Conservation (phyloP, 92 coral and sea anemone species). For the Plumapathes pennacea region DNA sequence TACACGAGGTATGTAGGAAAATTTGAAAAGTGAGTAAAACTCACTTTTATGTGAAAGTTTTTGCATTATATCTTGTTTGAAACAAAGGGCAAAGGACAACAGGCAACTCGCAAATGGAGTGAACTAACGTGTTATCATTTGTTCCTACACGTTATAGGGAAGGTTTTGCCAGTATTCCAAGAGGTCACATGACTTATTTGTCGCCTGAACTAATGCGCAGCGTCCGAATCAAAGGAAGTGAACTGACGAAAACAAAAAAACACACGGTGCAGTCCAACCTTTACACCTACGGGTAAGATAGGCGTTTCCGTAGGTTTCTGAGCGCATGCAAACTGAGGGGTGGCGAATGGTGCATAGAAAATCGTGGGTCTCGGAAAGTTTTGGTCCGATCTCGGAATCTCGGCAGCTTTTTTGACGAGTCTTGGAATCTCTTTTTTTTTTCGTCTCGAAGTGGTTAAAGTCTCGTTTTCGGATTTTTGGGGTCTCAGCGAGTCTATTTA, state of each 20-base stretch:
- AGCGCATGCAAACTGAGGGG: too few relatives aligned
- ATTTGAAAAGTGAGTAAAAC: too few relatives aligned
- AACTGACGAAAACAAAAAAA: conserved; percentile 52
- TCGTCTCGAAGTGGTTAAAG: background rate
- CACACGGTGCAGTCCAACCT: conserved; percentile 71
- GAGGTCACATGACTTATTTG: conserved; percentile 93
- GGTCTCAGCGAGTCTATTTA: too few relatives aligned
- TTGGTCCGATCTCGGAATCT: too few relatives aligned
- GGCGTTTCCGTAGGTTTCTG: too few relatives aligned
- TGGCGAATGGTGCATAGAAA: too few relatives aligned
- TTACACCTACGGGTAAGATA: conserved; percentile 84
- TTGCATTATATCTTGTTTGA: background rate
- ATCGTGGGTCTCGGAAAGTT: too few relatives aligned
- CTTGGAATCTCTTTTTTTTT: too few relatives aligned
- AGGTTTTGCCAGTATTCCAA: conserved; percentile 91
- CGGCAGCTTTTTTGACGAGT: too few relatives aligned
- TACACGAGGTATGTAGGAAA: too few relatives aligned
- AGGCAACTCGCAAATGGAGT: background rate
- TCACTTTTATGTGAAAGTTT: too few relatives aligned
- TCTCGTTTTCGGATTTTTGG: too few relatives aligned
- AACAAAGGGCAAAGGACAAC: background rate
- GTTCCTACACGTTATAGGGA: conserved; percentile 36
- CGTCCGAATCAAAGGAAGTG: conserved; percentile 63
- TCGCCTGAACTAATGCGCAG: conserved; percentile 96
- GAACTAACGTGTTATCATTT: background rate